These are phyloP conservation scores for Cosmia pyralina DNA, from an alignment of 2,888 invertebrate species.

Conservation along the genomic window DNA sequence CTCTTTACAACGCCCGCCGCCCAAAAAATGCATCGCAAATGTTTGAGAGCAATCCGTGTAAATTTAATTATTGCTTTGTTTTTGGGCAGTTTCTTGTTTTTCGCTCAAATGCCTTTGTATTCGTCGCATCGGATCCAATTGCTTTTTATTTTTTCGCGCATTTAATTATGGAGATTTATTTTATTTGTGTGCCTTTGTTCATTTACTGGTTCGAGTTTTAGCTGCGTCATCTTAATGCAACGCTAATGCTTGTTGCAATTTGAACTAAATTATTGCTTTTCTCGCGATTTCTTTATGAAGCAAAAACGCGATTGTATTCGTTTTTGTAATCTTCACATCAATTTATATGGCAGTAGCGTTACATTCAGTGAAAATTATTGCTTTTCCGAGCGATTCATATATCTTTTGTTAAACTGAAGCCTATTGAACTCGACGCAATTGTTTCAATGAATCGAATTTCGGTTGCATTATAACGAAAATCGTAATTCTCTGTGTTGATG, in stretches of 20 bases:
- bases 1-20: slow-evolving; percentile 72
- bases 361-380: slow-evolving; percentile 47
- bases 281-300: slow-evolving; percentile 11
- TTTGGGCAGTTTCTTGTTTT: slow-evolving; percentile 41
- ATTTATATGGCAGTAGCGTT: slow-evolving; percentile 17
- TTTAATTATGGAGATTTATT: slow-evolving; percentile 46
- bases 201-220: slow-evolving; percentile 16
- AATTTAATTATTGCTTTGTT: slow-evolving; percentile 62
- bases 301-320: neutral
- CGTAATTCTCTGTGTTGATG: slow-evolving; percentile 25
- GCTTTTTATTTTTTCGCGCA: slow-evolving; percentile 36
- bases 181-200: slow-evolving; percentile 47
- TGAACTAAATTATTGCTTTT: slow-evolving; percentile 24
- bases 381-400: slow-evolving; percentile 27
- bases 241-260: slow-evolving; percentile 4
- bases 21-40: slow-evolving; percentile 72
- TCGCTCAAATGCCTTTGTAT: slow-evolving; percentile 41
- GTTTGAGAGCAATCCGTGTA: slow-evolving; percentile 64
- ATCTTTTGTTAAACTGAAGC: slow-evolving; percentile 43
- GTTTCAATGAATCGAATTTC: slow-evolving; percentile 50
- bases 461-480: slow-evolving; percentile 45
- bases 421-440: slow-evolving; percentile 21
- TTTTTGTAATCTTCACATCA: neutral
- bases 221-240: slow-evolving; percentile 14
- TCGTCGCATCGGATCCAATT: slow-evolving; percentile 42